Percentiles rank a stretch among this genome's conserved stretches.
phyloP scores from a whole-genome alignment of 2,113 vertebrate genomes.

The Calidris pygmaea region DNA sequence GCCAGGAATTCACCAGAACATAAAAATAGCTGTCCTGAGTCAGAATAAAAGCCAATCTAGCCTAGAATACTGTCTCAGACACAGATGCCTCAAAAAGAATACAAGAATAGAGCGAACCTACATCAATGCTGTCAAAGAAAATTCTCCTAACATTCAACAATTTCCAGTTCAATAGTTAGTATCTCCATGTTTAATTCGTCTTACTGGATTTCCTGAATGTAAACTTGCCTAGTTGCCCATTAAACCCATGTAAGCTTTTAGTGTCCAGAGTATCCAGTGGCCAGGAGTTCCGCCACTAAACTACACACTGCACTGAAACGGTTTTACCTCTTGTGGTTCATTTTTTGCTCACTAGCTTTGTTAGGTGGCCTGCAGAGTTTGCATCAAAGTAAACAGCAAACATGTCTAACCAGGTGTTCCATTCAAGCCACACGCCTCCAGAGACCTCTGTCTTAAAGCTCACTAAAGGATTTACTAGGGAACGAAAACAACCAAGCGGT shows the following conservation, averaged over 20 bases:
- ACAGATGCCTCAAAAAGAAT: neutral
- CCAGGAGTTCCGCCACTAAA: neutral
- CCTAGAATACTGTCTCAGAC: neutral
- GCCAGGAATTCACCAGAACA: neutral
- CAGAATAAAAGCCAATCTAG: neutral
- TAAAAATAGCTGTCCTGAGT: neutral
- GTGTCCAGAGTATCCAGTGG: rapidly evolving
- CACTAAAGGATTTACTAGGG: neutral
- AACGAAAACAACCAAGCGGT: neutral
- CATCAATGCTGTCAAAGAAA: neutral
- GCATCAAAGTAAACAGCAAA: neutral
- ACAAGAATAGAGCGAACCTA: neutral
- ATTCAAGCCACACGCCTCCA: rapidly evolving
- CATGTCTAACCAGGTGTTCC: neutral
- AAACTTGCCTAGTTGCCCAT: neutral
- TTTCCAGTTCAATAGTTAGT: neutral
- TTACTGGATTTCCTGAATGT: neutral
- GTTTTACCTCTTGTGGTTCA: neutral
- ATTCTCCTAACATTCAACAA: neutral
- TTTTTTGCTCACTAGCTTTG: neutral
- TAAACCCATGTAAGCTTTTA: neutral
- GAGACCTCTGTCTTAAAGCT: neutral
- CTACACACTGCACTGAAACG: neutral
- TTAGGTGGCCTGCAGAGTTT: neutral
- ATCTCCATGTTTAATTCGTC: neutral